These are phyloP conservation scores for Anoura caudifer DNA, from an alignment of 2,113 vertebrate species.

Conservation along the genomic window DNA sequence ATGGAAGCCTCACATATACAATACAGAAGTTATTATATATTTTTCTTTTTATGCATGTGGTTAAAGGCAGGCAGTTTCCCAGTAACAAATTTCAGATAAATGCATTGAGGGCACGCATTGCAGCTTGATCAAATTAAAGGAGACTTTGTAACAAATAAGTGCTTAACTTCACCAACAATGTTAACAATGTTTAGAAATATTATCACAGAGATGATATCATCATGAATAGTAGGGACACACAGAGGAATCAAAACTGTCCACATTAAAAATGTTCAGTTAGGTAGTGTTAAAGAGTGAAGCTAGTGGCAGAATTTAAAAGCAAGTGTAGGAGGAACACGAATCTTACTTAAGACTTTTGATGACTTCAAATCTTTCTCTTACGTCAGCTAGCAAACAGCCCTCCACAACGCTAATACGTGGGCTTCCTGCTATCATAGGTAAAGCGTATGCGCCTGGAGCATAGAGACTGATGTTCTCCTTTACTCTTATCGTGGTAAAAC, in stretches of 20 bases:
- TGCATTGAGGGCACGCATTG: neutral
- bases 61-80: neutral
- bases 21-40: neutral
- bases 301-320: neutral
- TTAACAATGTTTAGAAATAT: neutral
- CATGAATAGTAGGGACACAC: constrained; percentile 17
- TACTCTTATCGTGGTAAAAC: constrained; percentile 82
- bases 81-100: neutral
- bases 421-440: constrained; percentile 72
- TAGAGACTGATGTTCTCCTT: constrained; percentile 79
- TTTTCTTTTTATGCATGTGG: neutral
- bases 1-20: neutral
- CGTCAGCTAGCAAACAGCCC: constrained; percentile 70
- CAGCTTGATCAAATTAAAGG: neutral
- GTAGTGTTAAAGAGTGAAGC: neutral
- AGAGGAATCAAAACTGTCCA: neutral
- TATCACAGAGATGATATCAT: neutral
- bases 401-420: constrained; percentile 64
- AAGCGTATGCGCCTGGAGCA: constrained; percentile 70
- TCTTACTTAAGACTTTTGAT: neutral
- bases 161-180: neutral
- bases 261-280: neutral
- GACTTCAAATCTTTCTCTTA: constrained; percentile 72
- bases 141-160: neutral
- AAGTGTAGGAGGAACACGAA: neutral